These are phyloP conservation scores for Paedocypris sp. DNA, from an alignment of 2,113 vertebrate species.

Conservation along the genomic window DNA sequence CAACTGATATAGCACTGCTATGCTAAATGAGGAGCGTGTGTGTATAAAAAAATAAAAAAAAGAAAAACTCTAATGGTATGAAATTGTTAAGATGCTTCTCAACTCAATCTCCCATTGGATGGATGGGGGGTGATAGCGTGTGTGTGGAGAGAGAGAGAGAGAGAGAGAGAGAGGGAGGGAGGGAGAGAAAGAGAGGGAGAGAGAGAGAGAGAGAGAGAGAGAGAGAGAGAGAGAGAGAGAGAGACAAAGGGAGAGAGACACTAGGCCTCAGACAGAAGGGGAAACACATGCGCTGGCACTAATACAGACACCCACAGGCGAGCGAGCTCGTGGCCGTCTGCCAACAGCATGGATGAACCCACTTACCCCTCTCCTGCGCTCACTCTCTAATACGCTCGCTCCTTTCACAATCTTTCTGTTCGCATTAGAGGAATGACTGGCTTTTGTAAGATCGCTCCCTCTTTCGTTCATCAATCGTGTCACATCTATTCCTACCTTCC, in stretches of 20 bases:
- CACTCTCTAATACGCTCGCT: neutral
- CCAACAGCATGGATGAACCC: conserved; percentile 60
- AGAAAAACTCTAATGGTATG: no score
- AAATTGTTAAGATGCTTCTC: no score
- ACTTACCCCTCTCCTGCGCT: conserved; percentile 45
- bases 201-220: conserved; percentile 17
- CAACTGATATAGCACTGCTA: no score
- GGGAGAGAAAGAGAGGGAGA: neutral
- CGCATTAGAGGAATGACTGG: conserved; percentile 1
- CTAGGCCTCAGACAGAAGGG: conserved; percentile 58
- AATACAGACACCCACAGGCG: conserved; percentile 65
- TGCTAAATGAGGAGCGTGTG: no score
- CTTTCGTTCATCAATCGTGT: neutral
- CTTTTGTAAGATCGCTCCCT: neutral
- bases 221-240: conserved; percentile 7
- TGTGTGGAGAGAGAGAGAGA: neutral
- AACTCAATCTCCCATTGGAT: no score
- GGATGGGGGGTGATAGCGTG: no score
- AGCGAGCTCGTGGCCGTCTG: conserved; percentile 52
- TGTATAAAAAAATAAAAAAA: no score
- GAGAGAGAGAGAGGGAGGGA: neutral
- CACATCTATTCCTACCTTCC: neutral
- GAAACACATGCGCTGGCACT: conserved; percentile 63
- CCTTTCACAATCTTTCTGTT: neutral
- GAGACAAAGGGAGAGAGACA: conserved; percentile 14